Percentiles rank a stretch among this genome's conserved stretches.
phyloP scores from a whole-genome alignment of 1,140 invertebrate genomes.

The Heliconius melpomene region DNA sequence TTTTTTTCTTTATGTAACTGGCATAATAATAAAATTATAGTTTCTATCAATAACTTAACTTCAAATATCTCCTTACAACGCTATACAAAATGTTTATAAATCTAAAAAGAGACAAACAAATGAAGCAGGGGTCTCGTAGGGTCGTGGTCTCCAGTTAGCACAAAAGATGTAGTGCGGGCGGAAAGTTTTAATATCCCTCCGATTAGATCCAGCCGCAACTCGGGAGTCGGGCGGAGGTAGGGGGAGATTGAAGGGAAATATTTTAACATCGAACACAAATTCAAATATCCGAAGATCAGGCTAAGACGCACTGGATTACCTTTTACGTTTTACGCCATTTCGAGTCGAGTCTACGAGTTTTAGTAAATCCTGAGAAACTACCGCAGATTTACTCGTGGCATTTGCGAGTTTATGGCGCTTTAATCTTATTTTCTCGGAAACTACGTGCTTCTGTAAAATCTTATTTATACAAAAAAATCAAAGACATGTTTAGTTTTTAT shows the following conservation, averaged over 20 bases:
- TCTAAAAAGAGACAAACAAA: slow-evolving; percentile 38
- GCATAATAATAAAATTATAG: too few relatives aligned
- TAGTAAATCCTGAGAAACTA: slow-evolving; percentile 40
- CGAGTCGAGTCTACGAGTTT: slow-evolving; percentile 38
- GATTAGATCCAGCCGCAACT: slow-evolving; percentile 73
- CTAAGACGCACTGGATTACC: slow-evolving; percentile 50
- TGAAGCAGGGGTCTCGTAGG: slow-evolving; percentile 41
- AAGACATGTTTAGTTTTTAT: background rate
- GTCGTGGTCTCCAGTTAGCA: slow-evolving; percentile 55
- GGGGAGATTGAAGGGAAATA: slow-evolving; percentile 63
- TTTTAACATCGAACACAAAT: slow-evolving; percentile 70
- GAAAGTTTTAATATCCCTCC: slow-evolving; percentile 79
- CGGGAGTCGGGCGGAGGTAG: slow-evolving; percentile 55
- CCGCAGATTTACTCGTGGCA: slow-evolving; percentile 37
- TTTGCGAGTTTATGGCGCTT: slow-evolving; percentile 38
- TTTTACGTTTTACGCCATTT: slow-evolving; percentile 40
- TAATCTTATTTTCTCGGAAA: slow-evolving; percentile 33
- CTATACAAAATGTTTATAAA: slow-evolving; percentile 30
- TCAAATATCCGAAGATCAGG: slow-evolving; percentile 63
- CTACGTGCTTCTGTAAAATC: slow-evolving; percentile 9
- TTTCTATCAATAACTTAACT: background rate
- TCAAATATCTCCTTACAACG: background rate
- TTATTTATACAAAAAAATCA: slow-evolving; percentile 6
- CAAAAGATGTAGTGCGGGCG: slow-evolving; percentile 68
- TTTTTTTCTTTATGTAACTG: too few relatives aligned